A percentile compares a stretch with the other conserved stretches of the same genome.
These are phyloP conservation scores for Acanthopleura granulata DNA, from an alignment of 2,888 invertebrate species.

Conservation along the genomic window DNA sequence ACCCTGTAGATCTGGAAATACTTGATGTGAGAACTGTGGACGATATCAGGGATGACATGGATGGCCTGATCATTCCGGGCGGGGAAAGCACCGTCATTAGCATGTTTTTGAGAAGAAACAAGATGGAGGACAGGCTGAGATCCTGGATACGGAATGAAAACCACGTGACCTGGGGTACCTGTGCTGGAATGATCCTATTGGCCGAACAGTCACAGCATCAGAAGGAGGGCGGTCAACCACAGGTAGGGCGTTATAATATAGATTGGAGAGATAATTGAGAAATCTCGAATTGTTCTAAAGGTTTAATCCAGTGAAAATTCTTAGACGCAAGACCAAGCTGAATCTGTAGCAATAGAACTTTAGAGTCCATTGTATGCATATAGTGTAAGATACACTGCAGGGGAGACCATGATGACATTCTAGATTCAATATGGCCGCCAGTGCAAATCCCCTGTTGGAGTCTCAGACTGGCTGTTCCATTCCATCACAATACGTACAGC, in stretches of 20 bases:
- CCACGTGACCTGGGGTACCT: conserved; percentile 62
- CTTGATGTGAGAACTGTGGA: conserved; percentile 42
- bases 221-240: conserved; percentile 54
- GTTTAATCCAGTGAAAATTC: too few species aligned
- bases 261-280: too few species aligned
- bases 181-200: conserved; percentile 63
- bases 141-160: conserved; percentile 44
- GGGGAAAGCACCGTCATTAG: conserved; percentile 65
- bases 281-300: too few species aligned
- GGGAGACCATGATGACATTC: too few species aligned
- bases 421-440: too few species aligned
- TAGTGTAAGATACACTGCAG: too few species aligned
- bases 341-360: too few species aligned
- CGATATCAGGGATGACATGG: conserved; percentile 40
- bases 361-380: too few species aligned
- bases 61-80: conserved; percentile 62
- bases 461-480: too few species aligned
- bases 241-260: conserved; percentile 25
- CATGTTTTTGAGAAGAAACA: conserved; percentile 51
- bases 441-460: too few species aligned
- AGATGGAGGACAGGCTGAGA: conserved; percentile 47
- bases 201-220: conserved; percentile 52
- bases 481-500: too few species aligned
- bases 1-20: conserved; percentile 33
- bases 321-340: too few species aligned